phyloP scores from a whole-genome alignment of 1,140 invertebrate genomes.

The Panagrolaimus sp. region DNA sequence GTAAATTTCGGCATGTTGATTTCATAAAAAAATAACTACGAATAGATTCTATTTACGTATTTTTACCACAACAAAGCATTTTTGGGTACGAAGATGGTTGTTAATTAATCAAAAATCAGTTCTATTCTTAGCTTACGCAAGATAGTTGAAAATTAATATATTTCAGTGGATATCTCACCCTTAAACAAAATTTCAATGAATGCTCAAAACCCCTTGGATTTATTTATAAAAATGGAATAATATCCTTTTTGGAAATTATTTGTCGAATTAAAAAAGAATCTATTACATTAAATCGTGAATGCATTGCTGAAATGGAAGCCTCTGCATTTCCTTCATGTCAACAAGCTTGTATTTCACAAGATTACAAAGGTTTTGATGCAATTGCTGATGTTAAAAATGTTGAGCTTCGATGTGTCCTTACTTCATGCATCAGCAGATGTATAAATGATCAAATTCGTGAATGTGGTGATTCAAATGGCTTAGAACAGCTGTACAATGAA shows the following conservation, averaged over 20 bases:
- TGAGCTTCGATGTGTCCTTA: background rate
- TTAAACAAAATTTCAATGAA: background rate
- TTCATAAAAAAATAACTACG: too few species aligned
- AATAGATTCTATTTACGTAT: too few species aligned
- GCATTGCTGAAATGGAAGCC: background rate
- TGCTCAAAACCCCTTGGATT: background rate
- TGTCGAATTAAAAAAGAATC: background rate
- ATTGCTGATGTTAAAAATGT: background rate
- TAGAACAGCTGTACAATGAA: conserved; percentile 5
- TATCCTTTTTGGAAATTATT: background rate
- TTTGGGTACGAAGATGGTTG: too few species aligned
- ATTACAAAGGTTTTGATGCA: background rate
- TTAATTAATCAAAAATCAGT: too few species aligned
- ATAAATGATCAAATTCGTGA: background rate
- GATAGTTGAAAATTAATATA: background rate
- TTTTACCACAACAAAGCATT: too few species aligned
- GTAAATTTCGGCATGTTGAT: too few species aligned
- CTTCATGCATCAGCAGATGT: background rate
- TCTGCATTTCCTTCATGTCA: background rate
- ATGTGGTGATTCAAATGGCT: background rate
- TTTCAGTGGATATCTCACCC: background rate
- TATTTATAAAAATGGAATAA: background rate
- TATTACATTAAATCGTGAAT: background rate
- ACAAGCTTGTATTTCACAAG: background rate
- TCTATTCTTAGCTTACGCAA: too few species aligned